Conservation (phyloP, 2,888 invertebrate species). For the Eupithecia exiguata region DNA sequence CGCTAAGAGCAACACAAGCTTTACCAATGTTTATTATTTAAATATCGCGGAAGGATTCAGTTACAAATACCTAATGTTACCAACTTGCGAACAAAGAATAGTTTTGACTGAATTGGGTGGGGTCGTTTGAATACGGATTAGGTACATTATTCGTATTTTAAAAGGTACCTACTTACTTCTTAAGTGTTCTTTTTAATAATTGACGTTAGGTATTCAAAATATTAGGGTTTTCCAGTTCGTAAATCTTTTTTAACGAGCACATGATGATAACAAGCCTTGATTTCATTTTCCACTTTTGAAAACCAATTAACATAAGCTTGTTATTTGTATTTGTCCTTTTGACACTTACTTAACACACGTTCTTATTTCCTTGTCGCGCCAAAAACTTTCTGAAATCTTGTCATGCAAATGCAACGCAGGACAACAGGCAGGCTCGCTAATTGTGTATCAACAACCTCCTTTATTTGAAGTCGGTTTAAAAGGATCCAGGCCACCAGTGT, state of each 20-base stretch:
- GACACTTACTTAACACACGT: conserved; percentile 10
- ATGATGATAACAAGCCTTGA: neutral
- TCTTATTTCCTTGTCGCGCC: neutral
- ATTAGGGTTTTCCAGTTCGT: conserved; percentile 21
- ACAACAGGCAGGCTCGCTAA: conserved; percentile 28
- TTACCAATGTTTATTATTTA: conserved; percentile 42
- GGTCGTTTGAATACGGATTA: conserved; percentile 5
- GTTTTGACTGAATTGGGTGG: conserved; percentile 21
- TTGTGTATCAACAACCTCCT: conserved; percentile 30
- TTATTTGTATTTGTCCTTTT: conserved; percentile 14
- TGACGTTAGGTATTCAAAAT: neutral
- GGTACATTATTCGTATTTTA: conserved; percentile 14
- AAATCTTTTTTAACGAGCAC: conserved; percentile 12
- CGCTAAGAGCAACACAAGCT: conserved; percentile 24
- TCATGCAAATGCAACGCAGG: conserved; percentile 19
- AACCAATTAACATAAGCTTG: conserved; percentile 14
- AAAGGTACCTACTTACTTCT: neutral
- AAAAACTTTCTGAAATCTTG: conserved; percentile 20
- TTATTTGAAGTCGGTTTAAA: conserved; percentile 33
- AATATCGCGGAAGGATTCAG: conserved; percentile 43
- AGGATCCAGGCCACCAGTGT: conserved; percentile 32
- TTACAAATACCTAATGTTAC: conserved; percentile 39
- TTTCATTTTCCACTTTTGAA: neutral
- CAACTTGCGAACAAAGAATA: conserved; percentile 32
- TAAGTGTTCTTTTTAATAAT: neutral